Conservation (phyloP, 2,888 invertebrate genomes). For the Limnephilus rhombicus region DNA sequence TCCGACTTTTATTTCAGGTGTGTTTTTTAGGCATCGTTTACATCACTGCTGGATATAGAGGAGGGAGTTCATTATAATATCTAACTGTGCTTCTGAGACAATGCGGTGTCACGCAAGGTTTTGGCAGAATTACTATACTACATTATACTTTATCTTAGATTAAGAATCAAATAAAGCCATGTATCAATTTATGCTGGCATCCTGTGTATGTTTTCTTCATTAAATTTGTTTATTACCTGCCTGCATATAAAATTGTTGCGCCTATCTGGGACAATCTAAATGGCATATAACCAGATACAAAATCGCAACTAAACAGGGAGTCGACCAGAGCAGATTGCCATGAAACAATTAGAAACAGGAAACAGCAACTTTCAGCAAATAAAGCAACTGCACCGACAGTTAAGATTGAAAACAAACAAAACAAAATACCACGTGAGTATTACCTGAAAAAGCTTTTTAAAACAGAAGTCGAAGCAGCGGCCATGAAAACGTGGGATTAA, state of each 20-base stretch:
- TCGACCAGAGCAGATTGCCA: neutral
- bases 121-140: neutral
- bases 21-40: slow-evolving; percentile 12
- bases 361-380: neutral
- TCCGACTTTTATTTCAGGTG: slow-evolving; percentile 25
- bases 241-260: neutral
- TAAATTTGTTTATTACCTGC: neutral
- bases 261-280: neutral
- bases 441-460: neutral
- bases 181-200: neutral
- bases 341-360: neutral
- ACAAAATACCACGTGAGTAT: neutral
- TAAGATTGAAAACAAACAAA: neutral
- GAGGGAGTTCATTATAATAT: neutral
- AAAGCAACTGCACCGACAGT: neutral
- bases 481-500: neutral
- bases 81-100: neutral
- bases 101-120: neutral
- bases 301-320: neutral
- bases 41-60: slow-evolving; percentile 33
- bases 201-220: neutral
- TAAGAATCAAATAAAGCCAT: neutral
- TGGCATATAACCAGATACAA: neutral
- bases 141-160: neutral
- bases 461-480: neutral